A percentile compares a stretch with the other conserved stretches of the same genome.
Conservation (phyloP, 2,113 vertebrate species). For the Sardina pilchardus region DNA sequence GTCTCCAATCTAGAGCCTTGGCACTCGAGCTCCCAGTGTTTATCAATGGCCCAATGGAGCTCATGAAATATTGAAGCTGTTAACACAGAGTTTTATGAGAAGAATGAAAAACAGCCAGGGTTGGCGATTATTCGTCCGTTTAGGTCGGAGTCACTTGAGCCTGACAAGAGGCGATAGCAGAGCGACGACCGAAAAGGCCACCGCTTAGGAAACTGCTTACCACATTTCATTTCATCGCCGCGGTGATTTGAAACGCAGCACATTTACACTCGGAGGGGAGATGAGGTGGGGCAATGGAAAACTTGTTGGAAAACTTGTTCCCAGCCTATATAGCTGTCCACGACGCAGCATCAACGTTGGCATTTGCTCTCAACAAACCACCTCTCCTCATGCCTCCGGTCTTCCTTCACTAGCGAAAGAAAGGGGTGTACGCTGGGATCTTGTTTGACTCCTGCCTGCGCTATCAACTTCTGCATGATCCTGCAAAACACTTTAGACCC, state of each 20-base stretch:
- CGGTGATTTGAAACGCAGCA: background rate
- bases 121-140: background rate
- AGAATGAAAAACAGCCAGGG: background rate
- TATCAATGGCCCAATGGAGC: slow-evolving; percentile 38
- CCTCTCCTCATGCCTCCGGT: too few relatives aligned
- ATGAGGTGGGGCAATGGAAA: background rate
- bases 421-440: too few relatives aligned
- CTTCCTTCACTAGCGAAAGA: too few relatives aligned
- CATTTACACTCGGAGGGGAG: background rate
- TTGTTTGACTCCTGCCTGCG: too few relatives aligned
- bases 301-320: too few relatives aligned
- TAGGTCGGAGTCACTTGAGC: background rate
- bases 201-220: background rate
- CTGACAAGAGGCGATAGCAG: background rate
- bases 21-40: slow-evolving; percentile 21
- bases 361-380: too few relatives aligned
- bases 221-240: background rate
- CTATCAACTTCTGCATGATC: too few relatives aligned
- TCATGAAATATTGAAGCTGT: slow-evolving; percentile 47
- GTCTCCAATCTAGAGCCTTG: background rate
- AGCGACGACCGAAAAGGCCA: background rate
- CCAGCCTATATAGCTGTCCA: too few relatives aligned
- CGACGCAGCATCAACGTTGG: too few relatives aligned
- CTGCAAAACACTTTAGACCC: too few relatives aligned
- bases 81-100: slow-evolving; percentile 21